Conservation (phyloP, 2,797 vertebrate species). For the Hemitrygon akajei region DNA sequence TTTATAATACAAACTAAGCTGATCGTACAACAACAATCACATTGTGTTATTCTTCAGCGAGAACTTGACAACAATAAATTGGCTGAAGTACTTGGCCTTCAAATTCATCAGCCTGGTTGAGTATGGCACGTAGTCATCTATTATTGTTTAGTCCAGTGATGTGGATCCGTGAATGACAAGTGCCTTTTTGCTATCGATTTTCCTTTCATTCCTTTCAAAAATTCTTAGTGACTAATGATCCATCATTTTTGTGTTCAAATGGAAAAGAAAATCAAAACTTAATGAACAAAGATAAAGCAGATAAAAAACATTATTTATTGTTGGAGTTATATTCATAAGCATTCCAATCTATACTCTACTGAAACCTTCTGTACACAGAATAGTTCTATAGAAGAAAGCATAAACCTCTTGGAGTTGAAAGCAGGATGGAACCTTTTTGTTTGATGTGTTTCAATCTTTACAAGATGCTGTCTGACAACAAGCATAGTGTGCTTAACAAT, state of each 20-base stretch:
- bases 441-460: background rate
- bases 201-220: background rate
- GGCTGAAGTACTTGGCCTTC: background rate
- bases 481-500: background rate
- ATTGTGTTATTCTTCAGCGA: background rate
- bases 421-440: background rate
- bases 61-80: constrained; percentile 17
- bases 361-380: background rate
- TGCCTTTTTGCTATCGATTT: background rate
- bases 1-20: too few species aligned
- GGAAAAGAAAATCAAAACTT: background rate
- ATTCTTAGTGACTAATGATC: background rate
- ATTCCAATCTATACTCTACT: background rate
- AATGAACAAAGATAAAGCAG: background rate
- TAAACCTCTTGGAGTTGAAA: background rate
- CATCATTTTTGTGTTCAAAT: background rate
- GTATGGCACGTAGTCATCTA: background rate
- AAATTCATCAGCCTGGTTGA: background rate
- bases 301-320: background rate
- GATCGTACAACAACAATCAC: background rate
- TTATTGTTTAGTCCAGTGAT: constrained; percentile 12
- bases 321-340: background rate
- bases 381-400: background rate
- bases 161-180: background rate
- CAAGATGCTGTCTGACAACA: background rate